Conservation (phyloP, 2,888 invertebrate species). For the Apotomis capreana region DNA sequence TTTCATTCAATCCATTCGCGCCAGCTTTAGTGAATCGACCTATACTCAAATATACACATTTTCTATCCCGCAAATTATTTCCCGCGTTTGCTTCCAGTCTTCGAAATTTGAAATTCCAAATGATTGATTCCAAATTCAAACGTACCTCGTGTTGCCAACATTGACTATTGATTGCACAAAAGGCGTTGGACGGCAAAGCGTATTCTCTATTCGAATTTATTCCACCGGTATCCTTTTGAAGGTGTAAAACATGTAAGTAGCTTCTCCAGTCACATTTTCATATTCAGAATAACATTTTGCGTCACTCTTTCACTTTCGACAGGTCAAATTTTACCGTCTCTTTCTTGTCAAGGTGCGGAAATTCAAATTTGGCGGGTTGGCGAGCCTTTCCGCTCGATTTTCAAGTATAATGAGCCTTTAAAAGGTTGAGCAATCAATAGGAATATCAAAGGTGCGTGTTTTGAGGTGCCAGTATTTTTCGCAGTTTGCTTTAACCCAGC, state of each 20-base stretch:
- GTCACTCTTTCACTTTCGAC: constrained; percentile 51
- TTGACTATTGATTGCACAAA: constrained; percentile 84
- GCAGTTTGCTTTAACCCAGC: constrained; percentile 16
- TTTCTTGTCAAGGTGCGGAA: constrained; percentile 72
- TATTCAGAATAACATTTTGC: constrained; percentile 62
- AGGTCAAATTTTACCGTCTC: constrained; percentile 51
- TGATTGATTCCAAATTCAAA: constrained; percentile 75
- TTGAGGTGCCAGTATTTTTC: constrained; percentile 42
- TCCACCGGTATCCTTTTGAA: constrained; percentile 80
- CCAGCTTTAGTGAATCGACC: too few species aligned
- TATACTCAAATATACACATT: constrained; percentile 35
- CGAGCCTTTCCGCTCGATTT: constrained; percentile 81
- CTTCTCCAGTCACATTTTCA: constrained; percentile 77
- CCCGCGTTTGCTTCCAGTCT: constrained; percentile 45
- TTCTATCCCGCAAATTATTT: constrained; percentile 28
- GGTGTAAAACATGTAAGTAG: constrained; percentile 82
- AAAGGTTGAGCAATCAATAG: constrained; percentile 79
- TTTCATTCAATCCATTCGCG: too few species aligned
- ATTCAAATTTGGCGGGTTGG: constrained; percentile 78
- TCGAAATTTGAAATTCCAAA: constrained; percentile 67
- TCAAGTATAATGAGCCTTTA: constrained; percentile 76
- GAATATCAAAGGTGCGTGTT: constrained; percentile 65
- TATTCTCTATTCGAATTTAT: constrained; percentile 83
- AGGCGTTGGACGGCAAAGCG: constrained; percentile 80
- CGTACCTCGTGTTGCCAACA: constrained; percentile 72